phyloP scores from a whole-genome alignment of 1,140 invertebrate species.

The Heliconius eleuchia region DNA sequence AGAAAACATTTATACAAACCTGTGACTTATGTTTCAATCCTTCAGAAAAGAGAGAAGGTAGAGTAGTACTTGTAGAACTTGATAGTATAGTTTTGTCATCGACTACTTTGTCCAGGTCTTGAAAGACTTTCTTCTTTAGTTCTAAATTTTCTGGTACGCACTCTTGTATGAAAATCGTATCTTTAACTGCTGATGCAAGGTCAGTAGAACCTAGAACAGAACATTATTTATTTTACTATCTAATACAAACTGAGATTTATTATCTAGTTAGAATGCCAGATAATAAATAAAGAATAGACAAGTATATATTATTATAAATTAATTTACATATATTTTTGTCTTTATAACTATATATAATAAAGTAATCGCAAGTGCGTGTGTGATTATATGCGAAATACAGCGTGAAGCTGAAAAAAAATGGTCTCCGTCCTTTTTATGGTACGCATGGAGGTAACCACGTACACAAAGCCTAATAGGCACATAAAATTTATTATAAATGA shows the following conservation, averaged over 20 bases:
- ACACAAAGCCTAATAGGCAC: background rate
- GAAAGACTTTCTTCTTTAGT: constrained; percentile 91
- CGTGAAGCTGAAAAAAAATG: background rate
- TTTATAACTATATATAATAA: too few relatives aligned
- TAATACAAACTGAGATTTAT: background rate
- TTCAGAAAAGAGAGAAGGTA: constrained; percentile 92
- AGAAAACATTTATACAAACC: constrained; percentile 48
- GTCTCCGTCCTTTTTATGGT: background rate
- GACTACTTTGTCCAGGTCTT: constrained; percentile 88
- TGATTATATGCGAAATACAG: too few relatives aligned
- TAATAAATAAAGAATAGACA: background rate
- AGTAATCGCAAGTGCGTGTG: too few relatives aligned
- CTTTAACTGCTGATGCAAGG: constrained; percentile 86
- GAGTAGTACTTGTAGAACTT: constrained; percentile 95
- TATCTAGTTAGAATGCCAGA: background rate
- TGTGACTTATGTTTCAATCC: constrained; percentile 89
- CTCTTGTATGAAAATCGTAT: constrained; percentile 91
- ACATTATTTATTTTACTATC: background rate
- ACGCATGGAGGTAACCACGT: background rate
- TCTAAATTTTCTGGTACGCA: constrained; percentile 95
- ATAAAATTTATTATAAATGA: background rate
- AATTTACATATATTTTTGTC: too few relatives aligned
- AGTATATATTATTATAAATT: too few relatives aligned
- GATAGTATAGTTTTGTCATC: constrained; percentile 89
- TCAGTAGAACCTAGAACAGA: constrained; percentile 83